Base-by-base conservation (phyloP, 2,113 vertebrate genomes). In the Ophiodon elongatus region DNA sequence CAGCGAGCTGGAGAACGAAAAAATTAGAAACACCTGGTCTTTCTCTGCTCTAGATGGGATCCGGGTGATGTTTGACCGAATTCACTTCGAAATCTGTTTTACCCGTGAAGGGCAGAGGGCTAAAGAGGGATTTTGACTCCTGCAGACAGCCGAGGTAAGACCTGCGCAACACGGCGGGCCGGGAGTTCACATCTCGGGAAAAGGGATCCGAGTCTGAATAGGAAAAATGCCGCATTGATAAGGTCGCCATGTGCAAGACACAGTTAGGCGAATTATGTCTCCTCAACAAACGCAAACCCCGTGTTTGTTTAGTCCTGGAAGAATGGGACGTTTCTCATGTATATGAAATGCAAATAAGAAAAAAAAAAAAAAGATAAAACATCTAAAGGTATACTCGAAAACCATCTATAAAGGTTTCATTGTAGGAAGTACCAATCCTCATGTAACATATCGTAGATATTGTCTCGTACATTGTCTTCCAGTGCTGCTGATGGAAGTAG, bases 41-140 rank as follows among this genome's bases (percentile, higher is more conserved):
- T 65, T 84, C 70, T 73, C 60, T 67, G 67, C 56, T 66, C 43
- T 60, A 83, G 73, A 73, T 23, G 25, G 23, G 4, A 73, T 29
- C 35, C 13, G 27, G 56, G 17, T 2, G n/a, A 31, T 47, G 62
- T 81, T 71, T 76, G 67, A 82, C 60, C 71, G 2, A 87, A 83
- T 74, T 73, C 27, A 47, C 31, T 73, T 83, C 11, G 70, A 56
- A 66, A 89, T 80, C 47, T 50, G 13, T 70, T 85, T 70, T 43
- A 88, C 60, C 80, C 74, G 67, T 73, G 67, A 82, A 81, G 63
- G 71, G 47, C 56, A 79, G n/a, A n/a, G 59, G 45, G 64, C 37
- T 70, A 45, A 69, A 78, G 17, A 15, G 17, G 62, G 47, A 65
- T 50, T 68, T 57, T 25, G 67, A 62, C 15, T 66, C 8, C 27